Base-by-base conservation (phyloP, 2,113 vertebrate species). In the Nansenia antarctica region DNA sequence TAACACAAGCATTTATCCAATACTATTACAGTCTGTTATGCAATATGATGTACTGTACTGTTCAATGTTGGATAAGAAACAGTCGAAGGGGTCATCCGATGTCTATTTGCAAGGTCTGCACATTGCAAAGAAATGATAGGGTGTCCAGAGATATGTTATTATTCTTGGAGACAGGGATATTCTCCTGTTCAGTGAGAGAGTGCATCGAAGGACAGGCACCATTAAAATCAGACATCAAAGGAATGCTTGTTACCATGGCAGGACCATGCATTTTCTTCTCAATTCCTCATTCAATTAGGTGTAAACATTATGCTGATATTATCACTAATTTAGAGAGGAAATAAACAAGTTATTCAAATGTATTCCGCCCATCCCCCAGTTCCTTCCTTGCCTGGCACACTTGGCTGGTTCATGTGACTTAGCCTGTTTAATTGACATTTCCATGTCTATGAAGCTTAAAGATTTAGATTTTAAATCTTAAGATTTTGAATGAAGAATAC, bases 91-190 rank as follows among this genome's bases (percentile, higher is more conserved):
- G 62, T 72, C 80, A 7, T 58, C 15, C 29, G 27, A 12, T 27
- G 15, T 32, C 55, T 31, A 66, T 70, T 57, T 79, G 58, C 60
- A 73, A 83, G 76, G 55, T 57, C 54, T 32, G 60, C 8, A 18
- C 68, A 80, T 86, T 84, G 84, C 86, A 89, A 84, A 81, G 78
- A 61, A 89, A 73, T 82, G 82, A 92, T 88, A 92, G 89, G 86
- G 87, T 91, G 89, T 83, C 84, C 80, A 72, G 70, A 67, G 72
- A 82, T 72, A 74, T 60, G 58, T 71, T 66, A 11, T 73, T 53
- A 71, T 73, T 69, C 29, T 76, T 67, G 62, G 69, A 58, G 24
- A 76, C 63, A 76, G 15, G 57, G 58, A n/a, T 45, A 59, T 49
- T 77, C 61, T 71, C 37, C 31, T 52, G 42, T 73, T 74, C 67